A percentile compares a stretch with the other conserved stretches of the same genome.
phyloP scores from a whole-genome alignment of 2,888 invertebrate species.

The Hypomecis punctinalis region DNA sequence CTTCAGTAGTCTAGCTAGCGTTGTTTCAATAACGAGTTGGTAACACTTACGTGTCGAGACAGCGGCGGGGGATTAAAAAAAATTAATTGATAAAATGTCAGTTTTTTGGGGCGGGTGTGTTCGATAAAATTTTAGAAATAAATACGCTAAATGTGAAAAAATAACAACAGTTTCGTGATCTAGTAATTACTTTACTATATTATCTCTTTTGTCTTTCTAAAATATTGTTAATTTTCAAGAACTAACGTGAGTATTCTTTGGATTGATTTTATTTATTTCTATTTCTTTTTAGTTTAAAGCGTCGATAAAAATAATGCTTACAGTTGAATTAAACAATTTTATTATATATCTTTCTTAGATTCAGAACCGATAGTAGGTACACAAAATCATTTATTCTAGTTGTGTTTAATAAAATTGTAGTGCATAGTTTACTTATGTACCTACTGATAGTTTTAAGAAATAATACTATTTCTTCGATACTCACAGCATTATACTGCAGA shows the following conservation, averaged over 20 bases:
- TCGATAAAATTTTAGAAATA: slow-evolving; percentile 16
- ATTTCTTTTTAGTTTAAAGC: neutral
- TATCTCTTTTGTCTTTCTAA: slow-evolving; percentile 3
- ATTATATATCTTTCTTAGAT: too few species aligned
- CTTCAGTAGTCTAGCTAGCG: too few species aligned
- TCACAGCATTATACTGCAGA: too few species aligned
- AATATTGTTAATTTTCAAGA: slow-evolving; percentile 7
- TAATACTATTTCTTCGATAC: too few species aligned
- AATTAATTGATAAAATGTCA: slow-evolving; percentile 18
- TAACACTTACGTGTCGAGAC: neutral
- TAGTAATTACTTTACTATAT: slow-evolving; percentile 2
- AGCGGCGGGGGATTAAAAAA: slow-evolving; percentile 3
- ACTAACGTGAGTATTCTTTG: slow-evolving; percentile 18
- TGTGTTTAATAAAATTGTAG: too few species aligned
- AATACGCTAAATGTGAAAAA: neutral
- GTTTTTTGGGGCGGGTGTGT: slow-evolving; percentile 27
- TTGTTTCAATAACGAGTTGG: neutral
- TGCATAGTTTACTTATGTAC: too few species aligned
- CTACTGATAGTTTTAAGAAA: too few species aligned
- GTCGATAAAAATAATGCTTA: too few species aligned
- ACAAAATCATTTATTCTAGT: too few species aligned
- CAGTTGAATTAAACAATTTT: too few species aligned
- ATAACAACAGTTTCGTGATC: neutral
- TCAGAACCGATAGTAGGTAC: too few species aligned
- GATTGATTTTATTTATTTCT: neutral